Evolutionary conservation across 1,140 invertebrate genomes (phyloP).

Genomic region (Dermatophagoides farinae): DNA sequence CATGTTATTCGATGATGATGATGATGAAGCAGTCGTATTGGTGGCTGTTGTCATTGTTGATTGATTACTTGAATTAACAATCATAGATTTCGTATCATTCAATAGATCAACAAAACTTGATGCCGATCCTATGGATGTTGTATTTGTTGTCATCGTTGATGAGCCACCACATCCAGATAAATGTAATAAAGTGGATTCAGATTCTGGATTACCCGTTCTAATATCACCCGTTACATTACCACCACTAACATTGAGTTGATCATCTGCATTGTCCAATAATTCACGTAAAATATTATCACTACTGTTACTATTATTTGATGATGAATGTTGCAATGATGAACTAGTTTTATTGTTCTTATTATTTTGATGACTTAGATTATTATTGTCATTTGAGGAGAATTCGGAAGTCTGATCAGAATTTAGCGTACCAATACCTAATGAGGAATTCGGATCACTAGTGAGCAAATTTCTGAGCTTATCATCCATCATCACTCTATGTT

Average conservation of each 20-base stretch:
- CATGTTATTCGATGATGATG: conserved; percentile 10
- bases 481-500: not conserved
- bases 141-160: not conserved
- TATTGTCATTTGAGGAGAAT: no score
- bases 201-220: no score
- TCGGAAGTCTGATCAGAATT: no score
- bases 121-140: not conserved
- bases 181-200: not conserved
- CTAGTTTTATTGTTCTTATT: no score
- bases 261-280: conserved; percentile 18
- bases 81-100: not conserved
- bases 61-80: not conserved
- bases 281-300: conserved; percentile 17
- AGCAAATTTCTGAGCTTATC: conserved; percentile 21
- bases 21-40: no score
- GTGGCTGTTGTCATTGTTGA: not conserved
- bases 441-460: conserved; percentile 14
- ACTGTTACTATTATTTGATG: not conserved
- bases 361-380: no score
- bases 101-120: not conserved
- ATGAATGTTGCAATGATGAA: no score
- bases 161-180: not conserved
- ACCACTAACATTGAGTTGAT: conserved; percentile 3
- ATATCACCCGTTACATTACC: not conserved
- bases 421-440: no score